These are phyloP conservation scores for Acrossocheilus wenchowensis DNA, from an alignment of 2,797 vertebrate genomes.

Conservation along the genomic window DNA sequence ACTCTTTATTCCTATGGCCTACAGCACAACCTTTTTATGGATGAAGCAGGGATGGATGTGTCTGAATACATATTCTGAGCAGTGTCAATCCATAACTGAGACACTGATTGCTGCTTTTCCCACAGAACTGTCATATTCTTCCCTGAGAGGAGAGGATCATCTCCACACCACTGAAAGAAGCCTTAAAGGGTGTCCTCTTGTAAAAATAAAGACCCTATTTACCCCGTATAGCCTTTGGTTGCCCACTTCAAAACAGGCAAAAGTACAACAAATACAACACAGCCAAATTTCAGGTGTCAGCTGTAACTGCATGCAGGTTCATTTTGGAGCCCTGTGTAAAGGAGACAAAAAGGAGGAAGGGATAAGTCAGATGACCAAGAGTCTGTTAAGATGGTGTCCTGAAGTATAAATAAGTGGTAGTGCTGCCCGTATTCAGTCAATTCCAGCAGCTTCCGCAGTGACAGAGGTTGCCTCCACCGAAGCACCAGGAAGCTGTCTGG, in stretches of 20 bases:
- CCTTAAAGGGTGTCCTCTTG: slow-evolving; percentile 2
- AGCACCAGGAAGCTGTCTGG: slow-evolving; percentile 50
- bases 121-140: slow-evolving; percentile 4
- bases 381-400: slow-evolving; percentile 47
- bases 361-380: slow-evolving; percentile 3
- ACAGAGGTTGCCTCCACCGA: slow-evolving; percentile 53
- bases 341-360: slow-evolving; percentile 1
- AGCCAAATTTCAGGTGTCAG: slow-evolving; percentile 13
- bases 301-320: slow-evolving; percentile 27
- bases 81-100: not conserved
- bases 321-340: slow-evolving; percentile 30
- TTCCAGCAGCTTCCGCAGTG: slow-evolving; percentile 62
- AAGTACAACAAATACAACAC: slow-evolving; percentile 26
- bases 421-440: slow-evolving; percentile 51
- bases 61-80: slow-evolving; percentile 14
- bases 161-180: slow-evolving; percentile 22
- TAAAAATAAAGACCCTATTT: not conserved
- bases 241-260: slow-evolving; percentile 13
- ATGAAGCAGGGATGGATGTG: not conserved
- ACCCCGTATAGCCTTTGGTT: not conserved
- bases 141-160: slow-evolving; percentile 36
- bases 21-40: slow-evolving; percentile 6
- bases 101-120: not conserved
- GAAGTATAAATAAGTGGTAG: slow-evolving; percentile 21
- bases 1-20: not conserved